Base-by-base conservation (phyloP, 2,113 vertebrate species). In the Vireo altiloquus region DNA sequence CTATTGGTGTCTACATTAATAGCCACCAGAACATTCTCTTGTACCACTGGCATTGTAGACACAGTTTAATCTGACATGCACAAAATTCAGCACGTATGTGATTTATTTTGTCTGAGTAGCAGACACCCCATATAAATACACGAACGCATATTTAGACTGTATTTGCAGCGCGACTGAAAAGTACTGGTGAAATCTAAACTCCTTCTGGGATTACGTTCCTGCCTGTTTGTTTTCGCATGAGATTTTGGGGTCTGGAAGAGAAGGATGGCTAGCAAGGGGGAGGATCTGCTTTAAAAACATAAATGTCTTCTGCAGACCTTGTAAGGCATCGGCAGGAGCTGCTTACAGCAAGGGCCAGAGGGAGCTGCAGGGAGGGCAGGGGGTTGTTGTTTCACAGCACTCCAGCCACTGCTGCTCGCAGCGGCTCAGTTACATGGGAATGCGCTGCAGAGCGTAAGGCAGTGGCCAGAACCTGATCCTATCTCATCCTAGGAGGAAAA, bases 161-260 rank as follows among this genome's bases (percentile, higher is more conserved):
- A 84, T 57, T 83, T 89, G 52, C 80, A 81, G 60, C 49, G 52
- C 6, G 2, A 66, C 68, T 81, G 80, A 88, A 68, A 90, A 92
- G 81, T 31, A 49, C 7, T 0, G 1, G 50, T 5, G 56, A 94
- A 95, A 93, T 81, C 68, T 64, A 86, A 94, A 60, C 80, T 93
- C 1, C 0, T 80, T 82, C 81, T 77, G 89, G 63, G 92, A 95
- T 95, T 95, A 91, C 7, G 28, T 80, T 95, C 66, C 75, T 39
- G 84, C 46, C 31, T 93, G 80, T 87, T 97, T 95, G 77, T 66
- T 93, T 94, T 95, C 94, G 86, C 92, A 84, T 30, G 33, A 87
- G 69, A 91, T 94, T 96, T 91, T 87, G 69, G 72, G 91, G 76
- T 81, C 83, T 92, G 95, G 68, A 93, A 89, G 39, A 75, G 89